Base-by-base conservation (phyloP, 2,888 invertebrate genomes). In the Eupithecia exiguata region DNA sequence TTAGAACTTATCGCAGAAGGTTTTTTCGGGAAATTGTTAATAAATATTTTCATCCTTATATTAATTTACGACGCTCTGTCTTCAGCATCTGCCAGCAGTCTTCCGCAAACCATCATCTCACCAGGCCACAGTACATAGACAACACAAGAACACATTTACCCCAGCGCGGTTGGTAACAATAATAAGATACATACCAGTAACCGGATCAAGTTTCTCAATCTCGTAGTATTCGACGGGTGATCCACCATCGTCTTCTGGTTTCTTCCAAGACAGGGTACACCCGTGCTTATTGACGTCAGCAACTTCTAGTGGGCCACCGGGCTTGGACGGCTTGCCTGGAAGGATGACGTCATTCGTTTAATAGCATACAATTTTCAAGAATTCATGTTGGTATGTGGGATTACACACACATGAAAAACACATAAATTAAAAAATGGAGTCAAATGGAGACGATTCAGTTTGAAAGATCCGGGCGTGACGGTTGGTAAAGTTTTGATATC, bases 211-310 rank as follows among this genome's bases (percentile, higher is more conserved):
- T 87, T 98, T 99, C 92, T 99, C 99, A 84, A 99, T 98, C 94
- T 98, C 97, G 87, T 99, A 99, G 88, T 98, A 98, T 78, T 99
- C 98, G 81, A 99, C 96, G 62, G 98, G 99, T 46, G 97, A 94
- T 36, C 99, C 99, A 73, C 99, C 99, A 85, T 99, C 99, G 88
- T 99, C 99, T 81, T 98, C 97, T 0, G 98, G 99, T 86, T 98
- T 98, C 89, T 98, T 96, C 99, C 99, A 99, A 77, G 97, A 96
- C 7, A 99, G 95, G 78, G 98, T 97, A 90, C 98, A 98, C 43
- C 98, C 98, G 87, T 97, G 98, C 93, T 99, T 99, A 18, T 97
- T 98, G 36, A 99, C 96, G 87, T 98, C 98, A 5, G 96, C 95
- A 10, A 98, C 97, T 79, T 98, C 97, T 80, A 99, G 90, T 0